These are phyloP conservation scores for Rhinoraja longicauda DNA, from an alignment of 2,797 vertebrate species.

Conservation along the genomic window DNA sequence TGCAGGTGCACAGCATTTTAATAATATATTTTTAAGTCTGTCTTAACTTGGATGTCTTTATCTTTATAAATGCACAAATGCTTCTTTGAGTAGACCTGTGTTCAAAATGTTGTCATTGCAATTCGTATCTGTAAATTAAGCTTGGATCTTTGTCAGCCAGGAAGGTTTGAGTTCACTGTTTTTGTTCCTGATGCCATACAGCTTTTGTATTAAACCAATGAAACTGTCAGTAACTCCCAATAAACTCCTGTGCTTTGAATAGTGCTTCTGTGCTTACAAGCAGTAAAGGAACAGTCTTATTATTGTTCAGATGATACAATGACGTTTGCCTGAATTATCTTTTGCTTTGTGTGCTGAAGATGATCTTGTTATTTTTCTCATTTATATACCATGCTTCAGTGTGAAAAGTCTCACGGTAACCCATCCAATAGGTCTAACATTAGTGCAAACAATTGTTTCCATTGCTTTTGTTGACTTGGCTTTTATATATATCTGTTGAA, in stretches of 20 bases:
- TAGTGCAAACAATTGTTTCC: neutral
- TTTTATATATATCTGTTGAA: neutral
- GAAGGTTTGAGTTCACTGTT: neutral
- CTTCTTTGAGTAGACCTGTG: neutral
- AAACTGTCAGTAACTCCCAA: conserved; percentile 22
- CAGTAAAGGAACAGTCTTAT: neutral
- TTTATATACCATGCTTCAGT: neutral
- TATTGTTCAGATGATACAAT: neutral
- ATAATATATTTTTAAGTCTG: neutral
- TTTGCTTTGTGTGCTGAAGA: neutral
- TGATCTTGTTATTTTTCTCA: neutral
- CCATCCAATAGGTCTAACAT: neutral
- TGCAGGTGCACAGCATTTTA: neutral
- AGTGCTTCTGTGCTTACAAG: neutral
- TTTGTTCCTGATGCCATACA: neutral
- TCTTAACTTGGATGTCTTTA: neutral
- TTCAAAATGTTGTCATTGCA: neutral
- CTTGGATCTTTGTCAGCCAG: neutral
- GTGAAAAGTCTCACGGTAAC: neutral
- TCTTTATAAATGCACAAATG: neutral
- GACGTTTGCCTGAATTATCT: neutral
- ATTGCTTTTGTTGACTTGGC: conserved; percentile 3
- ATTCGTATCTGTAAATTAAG: conserved; percentile 30
- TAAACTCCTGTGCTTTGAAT: neutral
- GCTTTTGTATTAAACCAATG: neutral